Evolutionary conservation across 1,140 invertebrate species (phyloP), one percentile per base, ranked within the genome.

Genomic region (Chlorops oryzae): DNA sequence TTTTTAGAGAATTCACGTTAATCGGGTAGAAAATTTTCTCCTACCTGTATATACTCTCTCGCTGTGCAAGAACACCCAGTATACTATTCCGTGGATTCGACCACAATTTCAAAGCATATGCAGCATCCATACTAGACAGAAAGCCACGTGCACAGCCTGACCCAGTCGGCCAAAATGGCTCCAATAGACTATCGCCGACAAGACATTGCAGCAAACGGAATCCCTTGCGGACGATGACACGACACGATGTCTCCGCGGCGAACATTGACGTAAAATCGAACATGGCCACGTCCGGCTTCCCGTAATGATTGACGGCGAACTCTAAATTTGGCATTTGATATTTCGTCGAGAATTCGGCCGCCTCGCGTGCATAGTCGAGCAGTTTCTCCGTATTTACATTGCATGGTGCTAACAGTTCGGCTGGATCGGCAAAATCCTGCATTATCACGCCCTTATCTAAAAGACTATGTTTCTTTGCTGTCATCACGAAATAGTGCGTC

Each of bases 251-350:
- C 73, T 97, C 92, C 1, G 96, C 92, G 4, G 92, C 90, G 75
- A 94, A 99, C 89, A 99, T 95, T 0, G 93, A 96, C 0, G 96
- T 99, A 70, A 99, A 99, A 74, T 99, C 96, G 75, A 99, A 99
- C 83, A 99, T 94, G n/a, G 95, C 93, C 1, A 98, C 91, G 75
- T 99, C 96, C 2, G 94, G 88, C 70, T 97, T 90, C 2, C 94
- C 92, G 70, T 96, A 96, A 74, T 98, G 94, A 77, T 99, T 99
- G 0, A 96, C 88, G 2, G 96, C 95, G 76, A 97, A 99, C 69
- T 98, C 92, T 50, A 92, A 76, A 54, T 87, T 78, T 25, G 90
- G 86, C 74, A 98, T 82, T 67, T 90, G 83, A 67, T 92, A 88
- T 68, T 92, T 84, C 0, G 96, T 99, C 5, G 93, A 93, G 76